Conservation (phyloP, 2,797 vertebrate species). For the Pseudomugil gertrudae region DNA sequence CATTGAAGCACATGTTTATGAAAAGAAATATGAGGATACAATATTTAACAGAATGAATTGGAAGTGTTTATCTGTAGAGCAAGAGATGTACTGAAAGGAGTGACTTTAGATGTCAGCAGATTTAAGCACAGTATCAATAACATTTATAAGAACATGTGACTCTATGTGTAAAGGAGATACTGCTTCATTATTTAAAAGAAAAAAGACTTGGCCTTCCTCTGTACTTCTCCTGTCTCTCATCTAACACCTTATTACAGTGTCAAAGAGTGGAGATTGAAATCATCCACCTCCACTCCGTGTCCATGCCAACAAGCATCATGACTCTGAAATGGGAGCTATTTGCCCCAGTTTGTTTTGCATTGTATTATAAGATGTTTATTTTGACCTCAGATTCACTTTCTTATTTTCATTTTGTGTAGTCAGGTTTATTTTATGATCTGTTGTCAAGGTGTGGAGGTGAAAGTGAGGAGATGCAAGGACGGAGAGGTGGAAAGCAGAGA, state of each 20-base stretch:
- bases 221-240: background rate
- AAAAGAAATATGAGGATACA: background rate
- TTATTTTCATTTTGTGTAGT: background rate
- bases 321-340: constrained; percentile 8
- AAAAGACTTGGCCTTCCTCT: constrained; percentile 4
- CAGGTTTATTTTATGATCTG: background rate
- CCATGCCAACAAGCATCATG: constrained; percentile 1
- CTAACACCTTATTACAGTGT: constrained; percentile 10
- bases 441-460: too few species aligned
- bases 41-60: constrained; percentile 8
- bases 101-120: constrained; percentile 3
- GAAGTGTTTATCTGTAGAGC: background rate
- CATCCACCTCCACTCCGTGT: background rate
- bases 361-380: constrained; percentile 1
- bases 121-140: constrained; percentile 7
- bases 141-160: constrained; percentile 5
- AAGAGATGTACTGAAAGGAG: constrained; percentile 5
- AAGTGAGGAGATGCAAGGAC: too few species aligned
- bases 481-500: too few species aligned
- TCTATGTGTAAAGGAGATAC: constrained; percentile 2
- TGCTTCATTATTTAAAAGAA: constrained; percentile 5
- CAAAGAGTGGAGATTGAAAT: constrained; percentile 9
- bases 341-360: background rate
- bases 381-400: background rate
- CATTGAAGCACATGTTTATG: background rate